Base-by-base conservation (phyloP, 2,113 vertebrate genomes). In the Riparia riparia region DNA sequence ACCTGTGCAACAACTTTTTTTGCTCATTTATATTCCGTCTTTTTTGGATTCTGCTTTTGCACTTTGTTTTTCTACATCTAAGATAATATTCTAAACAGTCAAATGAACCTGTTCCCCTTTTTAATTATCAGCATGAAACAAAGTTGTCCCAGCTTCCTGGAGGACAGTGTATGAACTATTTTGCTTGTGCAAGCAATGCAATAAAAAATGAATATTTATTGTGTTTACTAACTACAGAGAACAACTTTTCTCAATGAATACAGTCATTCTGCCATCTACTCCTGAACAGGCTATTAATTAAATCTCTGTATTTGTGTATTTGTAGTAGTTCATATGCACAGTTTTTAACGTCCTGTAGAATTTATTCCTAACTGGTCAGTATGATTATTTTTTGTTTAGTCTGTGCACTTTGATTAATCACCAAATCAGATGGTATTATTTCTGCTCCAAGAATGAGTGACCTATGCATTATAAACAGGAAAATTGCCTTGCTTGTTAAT, bases 301-400 rank as follows among this genome's bases (percentile, higher is more conserved):
- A 68, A 45, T 76, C 25, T 83, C 54, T 84, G 10, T 28, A 64
- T 91, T 86, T 66, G 26, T 86, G 85, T 82, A 81, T 70, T 94
- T 76, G 15, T 61, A 49, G 41, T 51, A 24, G 25, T 45, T 95
- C 41, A 61, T 24, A 64, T 45, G 56, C 50, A 86, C 50, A 81
- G 19, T 71, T 89, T 96, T 93, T 89, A 92, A 83, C 41, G 15
- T 93, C 26, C 54, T 56, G 60, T 39, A 90, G 47, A 71, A 89
- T 87, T 84, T 94, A 82, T 89, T 91, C 65, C 68, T 60, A 93
- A 82, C 45, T 89, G 89, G 77, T 85, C 93, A 95, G 49, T 85
- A 69, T 87, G 61, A 82, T 94, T 91, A 87, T 76, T 93, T 94
- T 49, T 28, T 89, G 49, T 93, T 82, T 85, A 72, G 17, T 72